Percentiles rank a stretch among this genome's conserved stretches.
These are phyloP conservation scores for Cricetomys ansorgei DNA, from an alignment of 2,113 vertebrate genomes.

Conservation along the genomic window DNA sequence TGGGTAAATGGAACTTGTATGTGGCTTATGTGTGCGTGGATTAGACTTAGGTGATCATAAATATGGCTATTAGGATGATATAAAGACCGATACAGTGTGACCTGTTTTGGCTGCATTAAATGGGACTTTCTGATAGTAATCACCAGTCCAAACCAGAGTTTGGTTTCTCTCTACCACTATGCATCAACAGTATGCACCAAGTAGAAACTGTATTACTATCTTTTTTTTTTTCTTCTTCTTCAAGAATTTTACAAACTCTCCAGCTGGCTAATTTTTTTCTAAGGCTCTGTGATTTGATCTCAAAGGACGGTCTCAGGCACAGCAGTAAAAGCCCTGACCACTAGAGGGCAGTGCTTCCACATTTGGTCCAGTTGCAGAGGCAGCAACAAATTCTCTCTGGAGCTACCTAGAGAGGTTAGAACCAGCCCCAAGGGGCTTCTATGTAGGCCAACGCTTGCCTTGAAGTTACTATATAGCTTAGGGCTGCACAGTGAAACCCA, in stretches of 20 bases:
- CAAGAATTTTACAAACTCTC: neutral
- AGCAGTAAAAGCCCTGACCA: constrained; percentile 25
- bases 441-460: too few relatives aligned
- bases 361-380: neutral
- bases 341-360: constrained; percentile 62
- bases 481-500: neutral
- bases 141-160: neutral
- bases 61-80: neutral
- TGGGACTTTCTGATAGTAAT: neutral
- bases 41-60: constrained; percentile 2
- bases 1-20: neutral
- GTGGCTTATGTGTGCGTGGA: neutral
- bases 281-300: neutral
- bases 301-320: neutral
- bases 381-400: neutral
- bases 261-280: neutral
- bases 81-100: neutral
- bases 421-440: neutral
- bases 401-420: neutral
- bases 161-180: neutral
- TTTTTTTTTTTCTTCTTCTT: neutral
- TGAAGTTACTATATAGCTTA: too few relatives aligned
- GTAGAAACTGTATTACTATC: neutral
- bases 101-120: neutral
- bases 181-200: neutral